Evolutionary conservation across 2,888 invertebrate genomes (phyloP), one percentile per base, ranked within the genome.

Genomic region (Scaptomyza flava): DNA sequence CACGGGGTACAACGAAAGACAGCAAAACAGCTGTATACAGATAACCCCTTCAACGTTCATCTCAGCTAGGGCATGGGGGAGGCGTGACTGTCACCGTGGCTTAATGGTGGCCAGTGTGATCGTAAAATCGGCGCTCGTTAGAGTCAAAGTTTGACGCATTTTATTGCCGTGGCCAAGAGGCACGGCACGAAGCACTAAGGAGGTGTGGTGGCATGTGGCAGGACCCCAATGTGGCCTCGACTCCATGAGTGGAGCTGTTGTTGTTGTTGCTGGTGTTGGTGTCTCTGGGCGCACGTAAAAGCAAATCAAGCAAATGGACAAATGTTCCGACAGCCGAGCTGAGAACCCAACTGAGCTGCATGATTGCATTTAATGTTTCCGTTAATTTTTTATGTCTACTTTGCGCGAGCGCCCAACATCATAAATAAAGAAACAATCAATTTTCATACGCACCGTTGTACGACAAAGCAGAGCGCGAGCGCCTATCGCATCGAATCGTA

Each of bases 341-440:
- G 47, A n/a, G 33, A 46, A 60, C 48, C 67, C 57, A 62, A 58
- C 45, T 53, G 67, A 70, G 77, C 85, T 82, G 82, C 87, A 87
- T 83, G 82, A 86, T 88, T 88, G 88, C 88, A 84, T 84, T 84
- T 84, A 81, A 88, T 84, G 88, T 86, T 86, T 80, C 73, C 67
- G 81, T 88, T 84, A 84, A 84, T 84, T 88, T 84, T 84, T 84
- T 84, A 84, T 88, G 79, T 79, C 73, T 81, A 77, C 81, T 88
- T 79, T 74, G 74, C 69, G 63, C 81, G 72, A 68, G 70, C 63
- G 59, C 65, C 63, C 52, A 65, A 2, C 64, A 67, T 68, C 84
- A 84, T 84, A 86, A 87, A 83, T 83, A 83, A 83, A 68, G 80
- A 83, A 87, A 88, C 81, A 84, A 86, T 86, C 88, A 84, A 86